Conservation (phyloP, 2,888 invertebrate genomes). For the Heliconius charithonia region DNA sequence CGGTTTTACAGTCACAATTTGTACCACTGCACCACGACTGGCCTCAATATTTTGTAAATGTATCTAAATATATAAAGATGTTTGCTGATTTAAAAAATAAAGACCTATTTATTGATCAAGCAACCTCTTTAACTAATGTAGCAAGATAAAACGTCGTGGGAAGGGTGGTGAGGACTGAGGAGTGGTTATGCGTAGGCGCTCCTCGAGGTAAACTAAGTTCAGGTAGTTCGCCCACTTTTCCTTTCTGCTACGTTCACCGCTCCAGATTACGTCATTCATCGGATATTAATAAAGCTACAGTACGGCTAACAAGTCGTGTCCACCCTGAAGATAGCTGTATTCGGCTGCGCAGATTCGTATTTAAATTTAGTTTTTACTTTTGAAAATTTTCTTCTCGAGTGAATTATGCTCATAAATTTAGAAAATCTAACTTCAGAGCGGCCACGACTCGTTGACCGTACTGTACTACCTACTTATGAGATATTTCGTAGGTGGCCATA, state of each 20-base stretch:
- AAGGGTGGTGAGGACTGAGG: constrained; percentile 52
- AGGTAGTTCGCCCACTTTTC: constrained; percentile 80
- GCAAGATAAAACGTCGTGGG: constrained; percentile 39
- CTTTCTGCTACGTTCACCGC: constrained; percentile 78
- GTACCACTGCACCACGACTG: too few species aligned
- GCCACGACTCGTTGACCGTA: too few species aligned
- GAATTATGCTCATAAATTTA: too few species aligned
- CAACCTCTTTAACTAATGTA: not conserved
- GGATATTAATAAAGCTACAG: constrained; percentile 43
- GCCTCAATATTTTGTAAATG: too few species aligned
- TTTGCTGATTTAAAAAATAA: not conserved
- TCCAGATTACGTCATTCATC: constrained; percentile 78
- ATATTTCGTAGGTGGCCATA: constrained; percentile 39
- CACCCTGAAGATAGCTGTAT: too few species aligned
- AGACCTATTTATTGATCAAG: not conserved
- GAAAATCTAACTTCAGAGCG: too few species aligned
- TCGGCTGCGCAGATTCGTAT: too few species aligned
- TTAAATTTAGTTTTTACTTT: too few species aligned
- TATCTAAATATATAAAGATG: too few species aligned
- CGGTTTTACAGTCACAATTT: too few species aligned
- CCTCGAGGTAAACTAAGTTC: constrained; percentile 64
- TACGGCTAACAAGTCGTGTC: too few species aligned
- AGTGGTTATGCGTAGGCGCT: constrained; percentile 66
- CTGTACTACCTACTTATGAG: constrained; percentile 43
- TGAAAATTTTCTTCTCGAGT: too few species aligned